These are phyloP conservation scores for Corythornis leucogaster DNA, from an alignment of 2,797 vertebrate species.

Conservation along the genomic window DNA sequence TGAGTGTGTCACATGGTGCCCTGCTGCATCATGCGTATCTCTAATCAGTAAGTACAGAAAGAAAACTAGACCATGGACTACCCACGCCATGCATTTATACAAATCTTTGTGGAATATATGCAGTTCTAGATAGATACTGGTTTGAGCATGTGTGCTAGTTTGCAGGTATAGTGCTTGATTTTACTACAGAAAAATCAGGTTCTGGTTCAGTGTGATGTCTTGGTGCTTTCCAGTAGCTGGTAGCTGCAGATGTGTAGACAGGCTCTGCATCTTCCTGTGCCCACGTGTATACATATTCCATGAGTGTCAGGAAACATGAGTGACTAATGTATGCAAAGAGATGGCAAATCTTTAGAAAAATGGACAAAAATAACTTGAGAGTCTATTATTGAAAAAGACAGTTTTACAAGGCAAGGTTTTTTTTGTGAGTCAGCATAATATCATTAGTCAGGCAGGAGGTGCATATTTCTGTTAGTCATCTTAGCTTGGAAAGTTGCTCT, in stretches of 20 bases:
- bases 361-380: neutral
- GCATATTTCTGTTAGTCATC: neutral
- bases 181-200: neutral
- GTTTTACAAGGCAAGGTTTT: neutral
- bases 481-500: neutral
- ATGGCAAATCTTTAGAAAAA: neutral
- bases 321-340: neutral
- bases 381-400: neutral
- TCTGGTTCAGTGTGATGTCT: neutral
- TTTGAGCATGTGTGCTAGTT: neutral
- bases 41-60: neutral
- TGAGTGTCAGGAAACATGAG: neutral
- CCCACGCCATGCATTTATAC: fast-evolving
- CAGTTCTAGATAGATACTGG: neutral
- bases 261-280: neutral
- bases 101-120: neutral
- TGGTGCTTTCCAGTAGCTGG: neutral
- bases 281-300: fast-evolving
- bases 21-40: fast-evolving
- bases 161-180: neutral
- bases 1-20: fast-evolving
- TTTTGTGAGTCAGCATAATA: neutral
- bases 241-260: neutral
- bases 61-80: neutral
- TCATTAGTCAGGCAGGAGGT: neutral